Conservation (phyloP, 2,888 invertebrate species). For the Tyria jacobaeae region DNA sequence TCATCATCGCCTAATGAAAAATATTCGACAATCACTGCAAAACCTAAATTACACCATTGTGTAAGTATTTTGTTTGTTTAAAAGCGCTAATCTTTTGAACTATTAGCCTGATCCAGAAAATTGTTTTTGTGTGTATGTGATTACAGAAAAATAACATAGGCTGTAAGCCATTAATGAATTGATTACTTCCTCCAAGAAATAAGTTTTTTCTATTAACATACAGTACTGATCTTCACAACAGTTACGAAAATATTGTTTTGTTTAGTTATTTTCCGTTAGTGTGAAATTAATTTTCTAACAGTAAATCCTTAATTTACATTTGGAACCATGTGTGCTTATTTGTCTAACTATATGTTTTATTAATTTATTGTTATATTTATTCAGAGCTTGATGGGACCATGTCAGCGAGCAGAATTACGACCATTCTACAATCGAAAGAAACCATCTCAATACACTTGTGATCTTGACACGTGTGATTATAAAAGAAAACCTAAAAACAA, state of each 20-base stretch:
- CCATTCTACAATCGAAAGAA: constrained; percentile 1
- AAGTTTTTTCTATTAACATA: too few relatives aligned
- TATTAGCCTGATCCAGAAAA: too few relatives aligned
- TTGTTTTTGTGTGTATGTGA: too few relatives aligned
- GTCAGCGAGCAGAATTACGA: not conserved
- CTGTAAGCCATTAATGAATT: too few relatives aligned
- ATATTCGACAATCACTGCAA: not conserved
- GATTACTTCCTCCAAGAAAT: too few relatives aligned
- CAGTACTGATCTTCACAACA: too few relatives aligned
- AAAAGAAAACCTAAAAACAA: not conserved
- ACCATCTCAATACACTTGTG: constrained; percentile 7
- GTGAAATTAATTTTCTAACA: too few relatives aligned
- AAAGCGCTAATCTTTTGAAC: too few relatives aligned
- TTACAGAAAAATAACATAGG: too few relatives aligned
- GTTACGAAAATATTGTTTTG: too few relatives aligned
- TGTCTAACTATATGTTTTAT: not conserved
- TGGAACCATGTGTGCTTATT: not conserved
- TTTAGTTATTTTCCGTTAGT: too few relatives aligned
- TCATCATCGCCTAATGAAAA: not conserved
- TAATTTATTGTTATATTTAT: not conserved
- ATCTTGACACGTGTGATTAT: constrained; percentile 3
- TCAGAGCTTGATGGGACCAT: constrained; percentile 5
- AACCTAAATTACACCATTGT: constrained; percentile 2
- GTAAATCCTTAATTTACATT: not conserved
- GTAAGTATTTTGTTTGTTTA: too few relatives aligned